Conservation (phyloP, 1,140 invertebrate species). For the Sesamia nonagrioides region DNA sequence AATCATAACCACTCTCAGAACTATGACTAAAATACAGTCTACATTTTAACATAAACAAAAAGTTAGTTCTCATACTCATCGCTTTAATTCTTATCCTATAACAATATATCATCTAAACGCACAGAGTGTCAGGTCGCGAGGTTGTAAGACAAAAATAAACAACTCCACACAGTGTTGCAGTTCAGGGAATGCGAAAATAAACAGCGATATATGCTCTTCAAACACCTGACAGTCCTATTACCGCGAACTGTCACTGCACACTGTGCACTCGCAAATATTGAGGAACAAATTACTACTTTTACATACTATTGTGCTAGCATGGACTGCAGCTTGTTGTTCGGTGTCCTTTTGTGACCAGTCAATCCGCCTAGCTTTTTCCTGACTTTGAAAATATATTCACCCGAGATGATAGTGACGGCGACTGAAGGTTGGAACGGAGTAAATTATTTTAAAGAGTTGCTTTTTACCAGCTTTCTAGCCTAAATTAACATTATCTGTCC, state of each 20-base stretch:
- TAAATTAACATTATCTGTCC: too few species aligned
- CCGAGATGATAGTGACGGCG: too few species aligned
- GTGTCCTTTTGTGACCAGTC: too few species aligned
- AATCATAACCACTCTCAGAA: neutral
- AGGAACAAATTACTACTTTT: neutral
- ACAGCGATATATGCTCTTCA: constrained; percentile 71
- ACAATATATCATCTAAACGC: constrained; percentile 23
- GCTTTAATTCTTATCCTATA: constrained; percentile 14
- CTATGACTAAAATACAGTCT: neutral
- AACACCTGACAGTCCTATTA: constrained; percentile 82
- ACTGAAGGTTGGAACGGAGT: too few species aligned
- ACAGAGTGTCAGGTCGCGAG: constrained; percentile 48
- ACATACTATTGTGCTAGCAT: neutral
- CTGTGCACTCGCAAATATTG: constrained; percentile 40
- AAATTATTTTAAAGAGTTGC: too few species aligned
- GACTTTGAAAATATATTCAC: too few species aligned
- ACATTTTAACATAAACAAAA: neutral
- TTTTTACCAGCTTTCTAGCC: too few species aligned
- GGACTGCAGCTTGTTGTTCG: too few species aligned
- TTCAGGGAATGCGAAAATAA: constrained; percentile 68
- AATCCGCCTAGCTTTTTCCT: too few species aligned
- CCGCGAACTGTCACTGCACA: constrained; percentile 70
- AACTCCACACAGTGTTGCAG: constrained; percentile 34
- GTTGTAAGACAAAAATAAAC: constrained; percentile 69
- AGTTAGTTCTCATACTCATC: too few species aligned